Percentiles rank a stretch among this genome's conserved stretches.
These are phyloP conservation scores for human DNA, from an alignment of 2,113 vertebrate species.

Conservation along the genomic window GRCh38 chr14:29533501-29534000, in stretches of 20 bases:
- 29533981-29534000: not conserved
- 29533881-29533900: not conserved
- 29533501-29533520: not conserved
- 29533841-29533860: not conserved
- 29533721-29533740: not conserved
- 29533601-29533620: not conserved
- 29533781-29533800: not conserved
- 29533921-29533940: not conserved
- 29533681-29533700: not conserved
- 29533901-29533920: not conserved
- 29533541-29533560: not conserved
- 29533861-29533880: not conserved
- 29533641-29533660: not conserved
- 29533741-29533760: not conserved
- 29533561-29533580: not conserved
- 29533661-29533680: not conserved
- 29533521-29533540: not conserved
- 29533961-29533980: not conserved
- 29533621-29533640: not conserved
- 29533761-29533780: not conserved
- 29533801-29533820: not conserved
- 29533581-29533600: not conserved
- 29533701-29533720: not conserved
- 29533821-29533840: not conserved
- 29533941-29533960: not conserved